A percentile compares a stretch with the other conserved stretches of the same genome.
Conservation (phyloP, 2,113 vertebrate species). For the Mesitornis unicolor region DNA sequence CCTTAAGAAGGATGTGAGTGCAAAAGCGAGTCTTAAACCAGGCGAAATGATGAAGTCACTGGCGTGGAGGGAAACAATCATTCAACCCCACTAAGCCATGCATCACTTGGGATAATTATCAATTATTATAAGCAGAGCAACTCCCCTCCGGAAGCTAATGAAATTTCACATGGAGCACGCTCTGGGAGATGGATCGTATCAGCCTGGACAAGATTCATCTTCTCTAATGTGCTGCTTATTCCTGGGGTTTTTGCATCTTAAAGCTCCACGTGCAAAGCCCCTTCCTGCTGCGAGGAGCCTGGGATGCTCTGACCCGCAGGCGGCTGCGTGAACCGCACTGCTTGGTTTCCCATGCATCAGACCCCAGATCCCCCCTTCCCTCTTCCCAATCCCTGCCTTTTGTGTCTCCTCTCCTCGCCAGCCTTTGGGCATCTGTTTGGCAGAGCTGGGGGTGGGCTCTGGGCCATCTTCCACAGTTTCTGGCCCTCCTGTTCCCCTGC, state of each 20-base stretch:
- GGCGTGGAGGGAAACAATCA: background rate
- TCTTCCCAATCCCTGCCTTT: background rate
- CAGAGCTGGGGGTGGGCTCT: background rate
- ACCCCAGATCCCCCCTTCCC: background rate
- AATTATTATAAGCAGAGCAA: background rate
- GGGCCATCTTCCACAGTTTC: fast-evolving
- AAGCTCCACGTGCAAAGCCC: background rate
- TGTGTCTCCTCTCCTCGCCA: background rate
- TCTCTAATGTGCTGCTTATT: background rate
- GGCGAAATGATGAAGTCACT: background rate
- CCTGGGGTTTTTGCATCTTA: background rate
- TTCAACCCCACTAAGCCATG: background rate
- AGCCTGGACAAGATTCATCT: background rate
- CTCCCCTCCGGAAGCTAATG: background rate
- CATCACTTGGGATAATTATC: background rate
- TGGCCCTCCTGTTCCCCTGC: background rate
- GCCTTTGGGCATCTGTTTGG: background rate
- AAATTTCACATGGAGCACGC: background rate
- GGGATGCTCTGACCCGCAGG: fast-evolving
- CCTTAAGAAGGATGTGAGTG: background rate
- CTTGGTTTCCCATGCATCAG: fast-evolving
- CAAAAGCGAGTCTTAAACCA: background rate
- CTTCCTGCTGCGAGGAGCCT: background rate
- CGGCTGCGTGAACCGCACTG: fast-evolving
- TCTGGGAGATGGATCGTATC: background rate